Evolutionary conservation across 2,888 invertebrate genomes (phyloP), one percentile per base, ranked within the genome.

Genomic region (Mythimna pallens): DNA sequence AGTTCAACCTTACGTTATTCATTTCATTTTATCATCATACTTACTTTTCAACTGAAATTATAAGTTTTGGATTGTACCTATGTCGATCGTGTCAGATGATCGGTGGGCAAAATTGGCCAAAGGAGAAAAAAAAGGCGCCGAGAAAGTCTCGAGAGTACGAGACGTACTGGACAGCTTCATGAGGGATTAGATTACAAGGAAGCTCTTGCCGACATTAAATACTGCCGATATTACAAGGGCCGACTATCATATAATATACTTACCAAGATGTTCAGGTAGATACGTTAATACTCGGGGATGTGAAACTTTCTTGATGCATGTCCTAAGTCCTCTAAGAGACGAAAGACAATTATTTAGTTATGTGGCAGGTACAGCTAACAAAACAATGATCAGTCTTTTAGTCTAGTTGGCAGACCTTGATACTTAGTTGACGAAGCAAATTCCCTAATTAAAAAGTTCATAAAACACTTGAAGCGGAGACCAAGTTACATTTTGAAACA

Each of bases 251-350:
- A 0, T 17, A 1, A 57, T 57, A 8, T 54, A n/a, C 47, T 30
- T 54, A 63, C 50, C 14, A 40, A 54, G 12, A 57, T 54, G 22
- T 70, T 65, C 20, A 36, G 14, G 65, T n/a, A 58, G 34, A 62
- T 34, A 52, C 52, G 50, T 57, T 36, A 40, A 57, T 68, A 71
- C 58, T 34, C 65, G 20, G 43, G 52, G 34, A 59, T 66, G 66
- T 66, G 52, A 78, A 73, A 83, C 55, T 80, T 72, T 34, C 47
- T 70, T 22, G 14, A 69, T 52, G n/a, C 66, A 58, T 69, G 61
- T 66, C 4, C 20, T 25, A 73, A 64, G 65, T 66, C n/a, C 47
- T 22, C 59, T 47, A 52, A 17, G 59, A 69, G 52, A 70, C 34
- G 7, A 66, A 25, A 65, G 22, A 52, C 52, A 57, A 78, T 69